A percentile compares a stretch with the other conserved stretches of the same genome.
phyloP scores from a whole-genome alignment of 2,797 vertebrate species.

The Leptoclinus maculatus region DNA sequence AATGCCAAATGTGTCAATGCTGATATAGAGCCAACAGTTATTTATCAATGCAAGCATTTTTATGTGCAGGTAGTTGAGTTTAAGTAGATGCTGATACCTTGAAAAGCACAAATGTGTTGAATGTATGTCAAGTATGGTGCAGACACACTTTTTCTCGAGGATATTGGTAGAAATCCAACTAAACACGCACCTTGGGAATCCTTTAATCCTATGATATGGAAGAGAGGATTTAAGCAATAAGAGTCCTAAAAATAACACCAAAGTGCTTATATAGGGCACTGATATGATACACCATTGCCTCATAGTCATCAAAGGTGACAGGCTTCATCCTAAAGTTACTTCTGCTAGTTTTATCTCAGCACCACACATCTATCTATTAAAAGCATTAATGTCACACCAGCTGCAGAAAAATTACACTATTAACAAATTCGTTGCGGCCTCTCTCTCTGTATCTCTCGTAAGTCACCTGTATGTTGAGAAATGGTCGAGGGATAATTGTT shows the following conservation, averaged over 20 bases:
- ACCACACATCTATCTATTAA: constrained; percentile 39
- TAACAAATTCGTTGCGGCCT: constrained; percentile 44
- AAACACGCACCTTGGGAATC: constrained; percentile 58
- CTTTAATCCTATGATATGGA: constrained; percentile 75
- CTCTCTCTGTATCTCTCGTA: constrained; percentile 15
- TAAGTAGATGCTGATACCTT: constrained; percentile 22
- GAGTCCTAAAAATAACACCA: constrained; percentile 71
- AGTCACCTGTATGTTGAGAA: constrained; percentile 23
- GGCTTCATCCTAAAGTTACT: constrained; percentile 49
- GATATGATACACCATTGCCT: constrained; percentile 43
- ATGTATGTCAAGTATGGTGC: constrained; percentile 41
- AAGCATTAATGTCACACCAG: constrained; percentile 48
- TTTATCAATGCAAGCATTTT: background rate
- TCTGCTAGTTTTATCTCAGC: constrained; percentile 50
- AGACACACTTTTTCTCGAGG: constrained; percentile 43
- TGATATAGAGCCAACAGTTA: background rate
- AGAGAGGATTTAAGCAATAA: constrained; percentile 65
- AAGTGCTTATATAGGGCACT: constrained; percentile 56
- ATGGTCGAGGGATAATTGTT: constrained; percentile 45
- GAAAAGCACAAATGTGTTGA: constrained; percentile 17
- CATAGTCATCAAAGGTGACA: constrained; percentile 63
- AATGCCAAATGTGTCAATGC: constrained; percentile 1
- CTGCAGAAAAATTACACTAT: constrained; percentile 46
- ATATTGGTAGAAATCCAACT: constrained; percentile 56
- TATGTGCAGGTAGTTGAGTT: constrained; percentile 2